These are phyloP conservation scores for Paratilapia polleni DNA, from an alignment of 2,113 vertebrate species.

Conservation along the genomic window DNA sequence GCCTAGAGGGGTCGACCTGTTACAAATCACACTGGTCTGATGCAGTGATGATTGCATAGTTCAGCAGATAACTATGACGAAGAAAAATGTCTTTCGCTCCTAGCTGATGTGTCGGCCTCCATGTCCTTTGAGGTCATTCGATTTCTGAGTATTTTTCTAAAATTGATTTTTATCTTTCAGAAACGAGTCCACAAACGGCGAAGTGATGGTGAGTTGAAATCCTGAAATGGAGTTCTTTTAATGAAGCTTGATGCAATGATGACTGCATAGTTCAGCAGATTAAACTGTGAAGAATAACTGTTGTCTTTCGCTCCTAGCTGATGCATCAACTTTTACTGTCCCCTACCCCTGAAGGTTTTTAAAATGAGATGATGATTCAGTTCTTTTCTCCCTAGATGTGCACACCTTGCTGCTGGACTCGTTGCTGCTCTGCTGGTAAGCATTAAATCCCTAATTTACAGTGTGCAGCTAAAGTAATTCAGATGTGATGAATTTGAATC, in stretches of 20 bases:
- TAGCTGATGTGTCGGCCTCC: slow-evolving; percentile 61
- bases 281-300: slow-evolving; percentile 66
- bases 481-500: slow-evolving; percentile 82
- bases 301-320: slow-evolving; percentile 84
- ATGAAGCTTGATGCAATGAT: slow-evolving; percentile 65
- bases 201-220: slow-evolving; percentile 2
- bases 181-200: fast-evolving
- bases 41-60: slow-evolving; percentile 64
- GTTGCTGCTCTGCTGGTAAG: slow-evolving; percentile 13
- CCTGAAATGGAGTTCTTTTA: fast-evolving
- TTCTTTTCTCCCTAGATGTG: neutral
- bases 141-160: fast-evolving
- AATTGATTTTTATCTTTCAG: neutral
- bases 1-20: fast-evolving
- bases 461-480: neutral
- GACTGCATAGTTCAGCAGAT: slow-evolving; percentile 86
- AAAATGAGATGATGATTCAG: fast-evolving
- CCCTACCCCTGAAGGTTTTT: fast-evolving
- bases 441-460: neutral
- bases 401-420: fast-evolving
- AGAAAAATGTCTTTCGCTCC: slow-evolving; percentile 78
- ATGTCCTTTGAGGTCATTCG: fast-evolving
- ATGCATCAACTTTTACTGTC: neutral
- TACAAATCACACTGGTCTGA: fast-evolving
- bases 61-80: slow-evolving; percentile 48